Evolutionary conservation across 2,797 vertebrate genomes (phyloP).

Genomic region (Eulemur coronatus): DNA sequence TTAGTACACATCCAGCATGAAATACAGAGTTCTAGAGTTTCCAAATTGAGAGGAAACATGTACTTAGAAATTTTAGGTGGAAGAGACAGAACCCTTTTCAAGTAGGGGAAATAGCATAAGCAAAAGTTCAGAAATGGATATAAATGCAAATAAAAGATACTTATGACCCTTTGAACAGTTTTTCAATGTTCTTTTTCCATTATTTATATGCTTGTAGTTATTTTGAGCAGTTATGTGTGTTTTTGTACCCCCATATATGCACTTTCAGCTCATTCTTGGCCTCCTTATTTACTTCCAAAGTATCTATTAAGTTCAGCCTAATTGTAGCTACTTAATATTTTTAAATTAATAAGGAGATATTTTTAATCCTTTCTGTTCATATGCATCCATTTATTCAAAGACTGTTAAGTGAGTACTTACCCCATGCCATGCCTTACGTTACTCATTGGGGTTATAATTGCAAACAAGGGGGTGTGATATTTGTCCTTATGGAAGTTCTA

Average conservation of each 20-base stretch:
- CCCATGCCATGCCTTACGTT: neutral
- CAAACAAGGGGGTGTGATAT: neutral
- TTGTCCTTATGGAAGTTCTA: neutral
- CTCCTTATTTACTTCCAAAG: neutral
- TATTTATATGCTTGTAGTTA: neutral
- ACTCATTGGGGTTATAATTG: neutral
- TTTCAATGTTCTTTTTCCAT: neutral
- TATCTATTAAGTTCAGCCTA: neutral
- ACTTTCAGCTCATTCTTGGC: neutral
- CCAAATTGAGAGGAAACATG: neutral
- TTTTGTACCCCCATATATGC: neutral
- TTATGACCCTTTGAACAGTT: neutral
- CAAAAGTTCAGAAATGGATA: neutral
- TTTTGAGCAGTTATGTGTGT: neutral
- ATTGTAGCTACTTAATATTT: neutral
- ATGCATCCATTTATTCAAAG: neutral
- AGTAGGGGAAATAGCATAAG: neutral
- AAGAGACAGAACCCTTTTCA: neutral
- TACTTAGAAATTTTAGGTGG: neutral
- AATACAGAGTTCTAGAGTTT: neutral
- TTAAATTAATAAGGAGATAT: neutral
- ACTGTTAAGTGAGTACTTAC: neutral
- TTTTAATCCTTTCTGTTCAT: neutral
- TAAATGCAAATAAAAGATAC: neutral
- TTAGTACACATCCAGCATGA: neutral